These are phyloP conservation scores for Tortrix viridana DNA, from an alignment of 2,888 invertebrate species.

Conservation along the genomic window DNA sequence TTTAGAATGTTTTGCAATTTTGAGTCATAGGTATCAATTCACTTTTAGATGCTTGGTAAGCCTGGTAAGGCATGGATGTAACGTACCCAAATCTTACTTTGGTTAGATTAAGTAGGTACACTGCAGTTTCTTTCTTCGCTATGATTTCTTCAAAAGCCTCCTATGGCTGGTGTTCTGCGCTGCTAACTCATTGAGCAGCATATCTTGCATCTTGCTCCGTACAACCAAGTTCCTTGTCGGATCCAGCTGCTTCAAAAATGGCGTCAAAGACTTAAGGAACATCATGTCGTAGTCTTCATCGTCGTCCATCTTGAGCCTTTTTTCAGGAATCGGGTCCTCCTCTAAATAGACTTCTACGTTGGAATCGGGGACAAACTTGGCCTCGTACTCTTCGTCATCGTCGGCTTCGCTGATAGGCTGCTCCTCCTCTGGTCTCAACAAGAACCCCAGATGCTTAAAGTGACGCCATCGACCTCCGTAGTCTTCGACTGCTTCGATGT, in stretches of 20 bases:
- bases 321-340: conserved; percentile 46
- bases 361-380: conserved; percentile 24
- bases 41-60: too few species aligned
- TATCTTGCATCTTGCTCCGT: conserved; percentile 63
- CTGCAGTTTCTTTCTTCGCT: conserved; percentile 13
- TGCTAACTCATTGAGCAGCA: conserved; percentile 58
- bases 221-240: conserved; percentile 60
- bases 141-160: conserved; percentile 11
- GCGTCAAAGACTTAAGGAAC: conserved; percentile 62
- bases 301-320: conserved; percentile 37
- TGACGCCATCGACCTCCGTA: conserved; percentile 59
- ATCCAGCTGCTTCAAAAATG: conserved; percentile 57
- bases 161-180: conserved; percentile 40
- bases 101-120: background rate
- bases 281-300: conserved; percentile 60
- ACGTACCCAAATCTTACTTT: background rate
- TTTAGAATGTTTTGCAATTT: too few species aligned
- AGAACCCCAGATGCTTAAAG: conserved; percentile 43
- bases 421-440: conserved; percentile 9
- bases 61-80: too few species aligned
- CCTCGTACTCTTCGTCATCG: conserved; percentile 14
- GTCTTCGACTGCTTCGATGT: conserved; percentile 38
- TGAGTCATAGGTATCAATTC: too few species aligned
- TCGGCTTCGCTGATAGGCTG: conserved; percentile 16
- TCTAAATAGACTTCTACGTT: conserved; percentile 26